phyloP scores from a whole-genome alignment of 2,797 vertebrate genomes.

The Malurus leucopterus region DNA sequence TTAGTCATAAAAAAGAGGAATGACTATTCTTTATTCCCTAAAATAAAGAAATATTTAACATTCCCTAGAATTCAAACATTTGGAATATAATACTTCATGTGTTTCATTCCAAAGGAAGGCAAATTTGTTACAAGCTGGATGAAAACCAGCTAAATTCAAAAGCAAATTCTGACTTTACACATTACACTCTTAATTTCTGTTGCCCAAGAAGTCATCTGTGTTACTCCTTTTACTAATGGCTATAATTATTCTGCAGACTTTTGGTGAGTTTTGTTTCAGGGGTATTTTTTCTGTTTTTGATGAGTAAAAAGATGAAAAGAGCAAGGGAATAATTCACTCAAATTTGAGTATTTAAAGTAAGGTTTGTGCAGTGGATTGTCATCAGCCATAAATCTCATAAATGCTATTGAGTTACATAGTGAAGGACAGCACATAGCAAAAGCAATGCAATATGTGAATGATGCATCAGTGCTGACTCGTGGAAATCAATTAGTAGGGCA shows the following conservation, averaged over 20 bases:
- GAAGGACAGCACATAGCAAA: not conserved
- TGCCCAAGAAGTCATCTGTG: not conserved
- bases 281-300: not conserved
- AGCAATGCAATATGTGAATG: not conserved
- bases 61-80: not conserved
- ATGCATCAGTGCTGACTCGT: not conserved
- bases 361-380: not conserved
- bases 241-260: not conserved
- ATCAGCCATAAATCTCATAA: not conserved
- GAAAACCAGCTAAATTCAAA: not conserved
- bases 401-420: not conserved
- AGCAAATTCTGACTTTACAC: not conserved
- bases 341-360: not conserved
- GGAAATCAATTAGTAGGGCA: not conserved
- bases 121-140: not conserved
- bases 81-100: not conserved
- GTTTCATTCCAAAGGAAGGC: not conserved
- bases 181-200: not conserved
- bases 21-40: not conserved
- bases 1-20: not conserved
- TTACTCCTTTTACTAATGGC: not conserved
- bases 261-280: not conserved
- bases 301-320: not conserved
- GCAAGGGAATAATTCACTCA: not conserved
- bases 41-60: not conserved